These are phyloP conservation scores for Oreamnos americanus DNA, from an alignment of 2,113 vertebrate species.

Conservation along the genomic window DNA sequence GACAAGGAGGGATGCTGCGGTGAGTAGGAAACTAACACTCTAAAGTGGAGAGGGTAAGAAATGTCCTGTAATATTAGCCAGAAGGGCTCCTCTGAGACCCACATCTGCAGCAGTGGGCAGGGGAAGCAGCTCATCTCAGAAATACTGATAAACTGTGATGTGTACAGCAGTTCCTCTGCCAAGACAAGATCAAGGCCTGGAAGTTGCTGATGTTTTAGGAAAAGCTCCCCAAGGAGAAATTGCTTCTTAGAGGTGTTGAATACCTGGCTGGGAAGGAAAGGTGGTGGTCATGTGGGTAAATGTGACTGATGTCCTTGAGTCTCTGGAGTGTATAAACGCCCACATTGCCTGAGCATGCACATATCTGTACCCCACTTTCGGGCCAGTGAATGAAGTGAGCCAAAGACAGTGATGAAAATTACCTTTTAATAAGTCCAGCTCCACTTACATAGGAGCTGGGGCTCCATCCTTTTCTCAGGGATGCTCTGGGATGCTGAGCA, in stretches of 20 bases:
- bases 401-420: background rate
- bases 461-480: background rate
- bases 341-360: too few species aligned
- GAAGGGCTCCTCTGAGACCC: slow-evolving; percentile 43
- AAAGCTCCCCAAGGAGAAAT: background rate
- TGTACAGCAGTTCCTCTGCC: background rate
- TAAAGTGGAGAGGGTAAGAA: background rate
- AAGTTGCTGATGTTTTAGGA: background rate
- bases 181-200: background rate
- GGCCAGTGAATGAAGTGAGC: background rate
- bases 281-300: background rate
- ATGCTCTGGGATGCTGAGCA: background rate
- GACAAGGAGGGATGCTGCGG: background rate
- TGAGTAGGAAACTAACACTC: slow-evolving; percentile 16
- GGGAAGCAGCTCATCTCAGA: background rate
- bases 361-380: background rate
- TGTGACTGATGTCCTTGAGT: background rate
- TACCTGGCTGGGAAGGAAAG: background rate
- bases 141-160: slow-evolving; percentile 1
- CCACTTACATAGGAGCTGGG: background rate
- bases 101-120: background rate
- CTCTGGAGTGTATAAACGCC: background rate
- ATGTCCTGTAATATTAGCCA: slow-evolving; percentile 42
- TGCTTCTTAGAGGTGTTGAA: background rate
- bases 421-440: background rate